Evolutionary conservation across 1,140 invertebrate species (phyloP), one percentile per base, ranked within the genome.

Genomic region (Agrypnia vestita): DNA sequence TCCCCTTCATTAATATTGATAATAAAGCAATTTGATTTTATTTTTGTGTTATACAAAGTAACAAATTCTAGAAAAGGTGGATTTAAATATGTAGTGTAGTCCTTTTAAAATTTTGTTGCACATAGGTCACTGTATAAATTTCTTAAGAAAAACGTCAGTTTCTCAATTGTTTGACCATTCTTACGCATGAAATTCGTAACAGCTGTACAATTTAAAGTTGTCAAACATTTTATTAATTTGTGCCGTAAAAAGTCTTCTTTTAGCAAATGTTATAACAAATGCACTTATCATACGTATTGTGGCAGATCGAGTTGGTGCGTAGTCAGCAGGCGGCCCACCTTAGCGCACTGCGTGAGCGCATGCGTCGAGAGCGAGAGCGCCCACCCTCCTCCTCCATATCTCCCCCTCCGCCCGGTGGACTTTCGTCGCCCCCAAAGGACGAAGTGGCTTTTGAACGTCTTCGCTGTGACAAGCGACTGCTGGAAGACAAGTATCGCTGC

Each of bases 401-500:
- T 49, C 76, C 76, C 11, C 59, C 75, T 15, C 69, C 78, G 4
- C 6, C 59, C 19, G 56, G 21, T 7, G 25, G 25, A 35, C 19
- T 44, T 17, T 15, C 44, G 3, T 59, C 77, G 8, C 73, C 78
- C 0, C 72, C 85, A 78, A 80, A 89, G 80, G 87, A 93, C 86
- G 84, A 92, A 82, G 81, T 88, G 80, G 77, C 91, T 80, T 93
- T 90, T 82, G 93, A 94, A 81, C 94, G 94, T 83, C 85, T 94
- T 53, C 89, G 93, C 1, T 94, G 93, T 83, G 93, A 95, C 84
- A 95, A 94, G 82, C 89, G 94, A 3, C 85, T 94, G 15, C 82
- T 95, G 0, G 91, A 94, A 80, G 94, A 95, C 83, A 95, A 95
- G 84, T 96, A 95, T 84, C 90, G 91, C n/a, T 94, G 92, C 73